These are phyloP conservation scores for Mesaphorura yosii DNA, from an alignment of 1,140 invertebrate genomes.

Conservation along the genomic window DNA sequence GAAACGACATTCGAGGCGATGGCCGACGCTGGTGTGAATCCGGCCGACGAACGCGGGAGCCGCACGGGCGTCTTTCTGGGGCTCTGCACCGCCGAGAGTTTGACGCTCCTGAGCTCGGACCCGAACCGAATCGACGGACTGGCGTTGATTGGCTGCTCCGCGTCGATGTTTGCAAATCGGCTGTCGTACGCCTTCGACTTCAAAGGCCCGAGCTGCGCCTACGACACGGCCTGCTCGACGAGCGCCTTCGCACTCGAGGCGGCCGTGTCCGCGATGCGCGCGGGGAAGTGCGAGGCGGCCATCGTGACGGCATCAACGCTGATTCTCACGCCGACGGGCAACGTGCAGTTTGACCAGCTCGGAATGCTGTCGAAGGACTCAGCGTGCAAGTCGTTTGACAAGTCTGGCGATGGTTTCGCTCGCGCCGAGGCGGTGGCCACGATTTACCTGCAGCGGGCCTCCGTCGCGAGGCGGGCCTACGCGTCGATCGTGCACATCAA, in stretches of 20 bases:
- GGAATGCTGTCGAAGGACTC: constrained; percentile 6
- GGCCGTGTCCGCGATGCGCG: neutral
- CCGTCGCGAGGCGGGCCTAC: constrained; percentile 64
- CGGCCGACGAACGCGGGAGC: constrained; percentile 36
- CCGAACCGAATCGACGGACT: constrained; percentile 40
- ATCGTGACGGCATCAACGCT: constrained; percentile 4
- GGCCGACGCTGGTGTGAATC: constrained; percentile 41
- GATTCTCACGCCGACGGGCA: neutral
- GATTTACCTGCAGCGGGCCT: constrained; percentile 67
- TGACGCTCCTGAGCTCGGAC: constrained; percentile 26
- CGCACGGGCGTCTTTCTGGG: constrained; percentile 46
- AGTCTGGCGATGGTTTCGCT: constrained; percentile 49
- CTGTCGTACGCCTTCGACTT: constrained; percentile 53
- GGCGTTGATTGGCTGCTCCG: constrained; percentile 50
- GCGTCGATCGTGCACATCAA: constrained; percentile 55
- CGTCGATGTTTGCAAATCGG: constrained; percentile 54
- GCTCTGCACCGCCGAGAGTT: constrained; percentile 30
- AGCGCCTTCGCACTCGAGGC: constrained; percentile 1
- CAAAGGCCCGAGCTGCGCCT: constrained; percentile 47
- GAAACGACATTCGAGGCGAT: constrained; percentile 50
- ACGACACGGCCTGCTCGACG: constrained; percentile 7
- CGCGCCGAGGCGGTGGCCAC: constrained; percentile 57
- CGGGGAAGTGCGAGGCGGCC: constrained; percentile 9
- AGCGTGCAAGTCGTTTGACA: constrained; percentile 5
- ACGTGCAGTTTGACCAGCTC: neutral